These are phyloP conservation scores for Typhlichthys subterraneus DNA, from an alignment of 2,797 vertebrate species.

Conservation along the genomic window DNA sequence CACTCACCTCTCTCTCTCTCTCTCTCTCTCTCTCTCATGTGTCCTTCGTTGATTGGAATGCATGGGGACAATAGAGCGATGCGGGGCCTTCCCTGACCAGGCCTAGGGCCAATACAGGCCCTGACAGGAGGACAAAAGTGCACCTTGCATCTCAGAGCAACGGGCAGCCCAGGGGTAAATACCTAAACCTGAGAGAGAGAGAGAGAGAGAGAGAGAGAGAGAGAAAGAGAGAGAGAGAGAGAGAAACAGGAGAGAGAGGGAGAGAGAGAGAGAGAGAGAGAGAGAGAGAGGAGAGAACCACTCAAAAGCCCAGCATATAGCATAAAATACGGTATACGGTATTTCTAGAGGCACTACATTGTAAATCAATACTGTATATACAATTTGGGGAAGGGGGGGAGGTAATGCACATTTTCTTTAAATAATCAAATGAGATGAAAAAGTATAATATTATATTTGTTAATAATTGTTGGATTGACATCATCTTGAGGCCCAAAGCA, in stretches of 20 bases:
- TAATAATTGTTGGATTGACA: no score
- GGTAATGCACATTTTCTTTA: no score
- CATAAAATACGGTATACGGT: no score
- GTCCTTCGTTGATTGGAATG: slow-evolving; percentile 70
- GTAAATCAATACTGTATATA: no score
- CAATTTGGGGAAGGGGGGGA: no score
- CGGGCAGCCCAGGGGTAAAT: slow-evolving; percentile 61
- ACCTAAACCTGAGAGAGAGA: slow-evolving; percentile 70
- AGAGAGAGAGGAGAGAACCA: neutral
- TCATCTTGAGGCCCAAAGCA: no score
- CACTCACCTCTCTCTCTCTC: no score
- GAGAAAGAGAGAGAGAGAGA: neutral
- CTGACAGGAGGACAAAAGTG: slow-evolving; percentile 80
- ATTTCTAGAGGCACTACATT: no score
- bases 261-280: slow-evolving; percentile 11
- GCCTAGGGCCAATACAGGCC: slow-evolving; percentile 69
- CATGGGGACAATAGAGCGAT: slow-evolving; percentile 70
- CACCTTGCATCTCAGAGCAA: slow-evolving; percentile 79
- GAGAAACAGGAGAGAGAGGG: slow-evolving; percentile 18
- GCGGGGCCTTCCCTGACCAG: slow-evolving; percentile 52
- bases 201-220: slow-evolving; percentile 20
- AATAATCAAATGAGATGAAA: neutral
- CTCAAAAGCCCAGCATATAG: no score
- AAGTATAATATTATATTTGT: no score
- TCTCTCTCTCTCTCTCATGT: slow-evolving; percentile 26